phyloP scores from a whole-genome alignment of 2,888 invertebrate genomes.

The Drosophila neonasuta region DNA sequence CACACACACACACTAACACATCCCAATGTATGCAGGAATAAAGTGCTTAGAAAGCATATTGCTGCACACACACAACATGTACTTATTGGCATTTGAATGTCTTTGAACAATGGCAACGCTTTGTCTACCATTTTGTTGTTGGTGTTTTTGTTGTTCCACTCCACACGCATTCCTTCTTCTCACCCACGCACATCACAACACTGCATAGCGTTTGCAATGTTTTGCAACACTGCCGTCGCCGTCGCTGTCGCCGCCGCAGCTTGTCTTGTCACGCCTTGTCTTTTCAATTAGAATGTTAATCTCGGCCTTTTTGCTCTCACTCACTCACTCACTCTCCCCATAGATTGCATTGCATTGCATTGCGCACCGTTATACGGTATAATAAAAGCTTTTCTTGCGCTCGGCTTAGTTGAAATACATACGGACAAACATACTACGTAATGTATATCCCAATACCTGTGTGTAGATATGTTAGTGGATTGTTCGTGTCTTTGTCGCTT shows the following conservation, averaged over 20 bases:
- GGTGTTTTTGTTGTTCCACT: constrained; percentile 8
- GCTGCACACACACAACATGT: background rate
- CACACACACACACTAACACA: constrained; percentile 14
- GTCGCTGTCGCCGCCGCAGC: background rate
- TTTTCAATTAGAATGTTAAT: constrained; percentile 63
- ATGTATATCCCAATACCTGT: background rate
- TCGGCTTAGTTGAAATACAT: constrained; percentile 41
- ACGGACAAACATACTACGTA: background rate
- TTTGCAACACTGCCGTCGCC: constrained; percentile 58
- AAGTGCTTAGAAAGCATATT: constrained; percentile 33
- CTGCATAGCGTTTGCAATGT: constrained; percentile 18
- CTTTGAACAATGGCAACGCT: constrained; percentile 61
- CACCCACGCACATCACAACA: constrained; percentile 36
- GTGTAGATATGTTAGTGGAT: constrained; percentile 5
- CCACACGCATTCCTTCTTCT: constrained; percentile 40
- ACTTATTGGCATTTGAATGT: constrained; percentile 43
- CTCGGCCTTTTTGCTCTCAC: constrained; percentile 12
- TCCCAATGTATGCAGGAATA: background rate
- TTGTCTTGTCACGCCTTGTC: constrained; percentile 29
- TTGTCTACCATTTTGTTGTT: constrained; percentile 51
- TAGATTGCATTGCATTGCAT: constrained; percentile 28
- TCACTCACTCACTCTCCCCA: constrained; percentile 8
- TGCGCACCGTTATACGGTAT: constrained; percentile 38
- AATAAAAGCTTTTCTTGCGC: constrained; percentile 60
- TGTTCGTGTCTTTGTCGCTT: constrained; percentile 18